These are phyloP conservation scores for Pelodytes ibericus DNA, from an alignment of 2,797 vertebrate genomes.

Conservation along the genomic window DNA sequence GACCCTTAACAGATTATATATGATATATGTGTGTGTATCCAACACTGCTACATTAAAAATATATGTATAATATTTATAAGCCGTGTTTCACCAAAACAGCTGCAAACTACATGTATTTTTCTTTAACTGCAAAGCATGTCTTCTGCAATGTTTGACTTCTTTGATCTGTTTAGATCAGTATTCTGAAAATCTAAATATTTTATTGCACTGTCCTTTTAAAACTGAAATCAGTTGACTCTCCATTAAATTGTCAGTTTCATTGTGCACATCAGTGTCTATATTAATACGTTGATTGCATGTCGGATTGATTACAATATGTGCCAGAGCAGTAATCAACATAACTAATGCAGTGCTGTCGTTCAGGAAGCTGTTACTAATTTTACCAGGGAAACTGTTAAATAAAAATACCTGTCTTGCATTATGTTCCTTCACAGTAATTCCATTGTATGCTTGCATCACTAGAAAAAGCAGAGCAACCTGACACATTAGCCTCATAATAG, in stretches of 20 bases:
- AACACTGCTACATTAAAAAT: no score
- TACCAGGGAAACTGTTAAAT: slow-evolving; percentile 22
- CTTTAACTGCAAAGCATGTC: no score
- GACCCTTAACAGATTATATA: no score
- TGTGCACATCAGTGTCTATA: slow-evolving; percentile 41
- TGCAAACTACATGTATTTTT: no score
- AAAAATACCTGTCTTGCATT: slow-evolving; percentile 12
- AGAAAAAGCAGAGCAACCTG: slow-evolving; percentile 6
- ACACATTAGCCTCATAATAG: neutral
- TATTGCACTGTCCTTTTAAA: slow-evolving; percentile 24
- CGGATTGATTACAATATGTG: slow-evolving; percentile 53
- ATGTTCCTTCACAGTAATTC: neutral
- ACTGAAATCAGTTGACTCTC: slow-evolving; percentile 12
- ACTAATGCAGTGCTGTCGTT: slow-evolving; percentile 33
- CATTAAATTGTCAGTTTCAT: slow-evolving; percentile 44
- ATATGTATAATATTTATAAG: no score
- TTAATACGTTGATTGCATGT: slow-evolving; percentile 54
- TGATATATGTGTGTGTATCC: no score
- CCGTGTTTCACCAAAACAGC: no score
- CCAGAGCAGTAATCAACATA: slow-evolving; percentile 48
- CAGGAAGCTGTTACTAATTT: slow-evolving; percentile 27
- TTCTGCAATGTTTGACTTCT: no score
- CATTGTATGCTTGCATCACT: slow-evolving; percentile 13
- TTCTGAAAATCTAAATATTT: no score
- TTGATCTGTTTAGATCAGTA: no score